These are phyloP conservation scores for Neodiprion lecontei DNA, from an alignment of 1,140 invertebrate genomes.

Conservation along the genomic window DNA sequence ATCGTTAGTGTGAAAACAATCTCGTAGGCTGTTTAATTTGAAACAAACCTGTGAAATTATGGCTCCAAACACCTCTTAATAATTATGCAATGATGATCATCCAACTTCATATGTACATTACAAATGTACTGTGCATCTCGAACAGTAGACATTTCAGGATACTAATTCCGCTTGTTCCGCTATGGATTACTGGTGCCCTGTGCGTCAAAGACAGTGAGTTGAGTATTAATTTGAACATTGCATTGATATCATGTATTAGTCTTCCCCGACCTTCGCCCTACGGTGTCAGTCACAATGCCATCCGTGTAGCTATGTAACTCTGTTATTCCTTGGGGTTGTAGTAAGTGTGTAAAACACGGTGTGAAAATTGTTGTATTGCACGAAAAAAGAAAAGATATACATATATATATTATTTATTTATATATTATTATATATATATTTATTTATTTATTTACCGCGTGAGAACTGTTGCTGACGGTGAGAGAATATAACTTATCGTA, in stretches of 20 bases:
- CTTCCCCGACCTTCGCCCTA: not conserved
- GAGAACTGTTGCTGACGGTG: too few species aligned
- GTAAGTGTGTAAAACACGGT: too few species aligned
- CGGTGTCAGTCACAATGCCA: too few species aligned
- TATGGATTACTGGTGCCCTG: constrained; percentile 55
- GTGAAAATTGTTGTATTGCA: too few species aligned
- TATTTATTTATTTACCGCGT: too few species aligned
- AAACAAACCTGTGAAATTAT: constrained; percentile 9
- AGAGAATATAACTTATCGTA: too few species aligned
- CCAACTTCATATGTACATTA: constrained; percentile 47
- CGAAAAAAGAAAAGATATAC: too few species aligned
- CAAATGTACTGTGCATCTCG: constrained; percentile 45
- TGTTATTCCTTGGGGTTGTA: too few species aligned
- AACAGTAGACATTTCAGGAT: constrained; percentile 45
- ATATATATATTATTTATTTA: too few species aligned
- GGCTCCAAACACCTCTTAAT: constrained; percentile 18
- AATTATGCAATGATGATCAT: constrained; percentile 46
- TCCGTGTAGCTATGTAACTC: too few species aligned
- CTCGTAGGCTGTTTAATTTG: constrained; percentile 5
- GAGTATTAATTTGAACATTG: not conserved
- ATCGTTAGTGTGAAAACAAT: constrained; percentile 25
- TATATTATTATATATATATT: too few species aligned
- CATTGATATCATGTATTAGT: not conserved
- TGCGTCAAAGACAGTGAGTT: constrained; percentile 60
- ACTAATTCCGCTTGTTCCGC: constrained; percentile 50